Evolutionary conservation across 2,113 vertebrate genomes (phyloP).

Genomic region (Procavia capensis): DNA sequence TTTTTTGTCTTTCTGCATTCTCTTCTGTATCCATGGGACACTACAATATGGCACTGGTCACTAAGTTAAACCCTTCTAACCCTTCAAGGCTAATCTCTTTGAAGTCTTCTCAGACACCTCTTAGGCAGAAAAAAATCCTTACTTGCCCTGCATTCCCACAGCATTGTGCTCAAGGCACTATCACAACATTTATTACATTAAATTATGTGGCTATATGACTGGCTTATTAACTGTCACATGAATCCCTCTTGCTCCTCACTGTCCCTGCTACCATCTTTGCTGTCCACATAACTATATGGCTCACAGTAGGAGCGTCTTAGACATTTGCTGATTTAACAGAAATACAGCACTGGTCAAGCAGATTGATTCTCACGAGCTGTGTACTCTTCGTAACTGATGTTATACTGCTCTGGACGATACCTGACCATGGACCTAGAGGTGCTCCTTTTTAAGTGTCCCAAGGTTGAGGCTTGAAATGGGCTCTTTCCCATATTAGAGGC

Average conservation of each 20-base stretch:
- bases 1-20: background rate
- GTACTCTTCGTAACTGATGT: background rate
- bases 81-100: background rate
- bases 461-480: constrained; percentile 27
- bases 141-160: background rate
- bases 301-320: background rate
- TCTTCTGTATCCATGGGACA: background rate
- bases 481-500: background rate
- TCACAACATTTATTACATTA: constrained; percentile 10
- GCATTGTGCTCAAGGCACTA: constrained; percentile 14
- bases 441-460: constrained; percentile 1
- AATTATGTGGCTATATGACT: constrained; percentile 1
- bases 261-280: background rate
- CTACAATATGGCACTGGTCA: background rate
- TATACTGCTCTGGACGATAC: background rate
- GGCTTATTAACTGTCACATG: background rate
- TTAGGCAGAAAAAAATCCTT: constrained; percentile 1
- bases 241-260: constrained; percentile 7
- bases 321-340: background rate
- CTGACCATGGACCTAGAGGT: background rate
- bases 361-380: background rate
- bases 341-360: background rate
- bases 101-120: constrained; percentile 29
- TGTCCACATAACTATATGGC: background rate
- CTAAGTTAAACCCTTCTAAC: background rate